Conservation (phyloP, 2,113 vertebrate genomes). For the Notechis scutatus region DNA sequence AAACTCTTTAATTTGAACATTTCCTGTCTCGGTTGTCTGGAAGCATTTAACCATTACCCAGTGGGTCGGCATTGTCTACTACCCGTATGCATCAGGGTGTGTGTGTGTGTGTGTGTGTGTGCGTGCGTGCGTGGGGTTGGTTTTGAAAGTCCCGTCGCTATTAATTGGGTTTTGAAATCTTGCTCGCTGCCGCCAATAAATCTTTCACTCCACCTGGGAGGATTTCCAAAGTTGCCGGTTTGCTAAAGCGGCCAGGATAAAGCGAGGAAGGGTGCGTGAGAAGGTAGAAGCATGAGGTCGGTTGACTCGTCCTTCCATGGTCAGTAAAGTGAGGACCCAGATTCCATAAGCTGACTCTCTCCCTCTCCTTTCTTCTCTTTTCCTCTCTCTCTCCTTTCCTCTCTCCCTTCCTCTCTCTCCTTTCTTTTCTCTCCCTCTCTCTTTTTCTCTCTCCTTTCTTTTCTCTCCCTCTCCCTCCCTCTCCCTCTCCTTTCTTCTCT, state of each 20-base stretch:
- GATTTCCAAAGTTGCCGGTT: not conserved
- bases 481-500: too few relatives aligned
- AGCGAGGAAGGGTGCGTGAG: not conserved
- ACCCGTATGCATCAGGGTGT: not conserved
- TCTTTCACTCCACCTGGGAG: not conserved
- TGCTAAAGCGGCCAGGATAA: not conserved
- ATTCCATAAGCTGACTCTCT: too few relatives aligned
- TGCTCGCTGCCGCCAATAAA: not conserved
- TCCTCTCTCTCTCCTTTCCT: too few relatives aligned
- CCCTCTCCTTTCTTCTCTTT: too few relatives aligned
- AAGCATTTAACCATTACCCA: not conserved
- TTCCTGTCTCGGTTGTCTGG: not conserved
- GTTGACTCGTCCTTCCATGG: too few relatives aligned
- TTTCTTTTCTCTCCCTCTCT: too few relatives aligned
- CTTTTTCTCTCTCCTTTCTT: too few relatives aligned
- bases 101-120: too few relatives aligned
- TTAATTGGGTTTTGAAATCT: not conserved
- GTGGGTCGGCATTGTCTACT: not conserved
- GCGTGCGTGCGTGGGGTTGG: not conserved
- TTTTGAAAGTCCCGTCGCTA: not conserved
- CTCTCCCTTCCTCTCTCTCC: rapidly evolving
- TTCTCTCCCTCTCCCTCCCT: too few relatives aligned
- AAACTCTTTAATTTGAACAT: not conserved
- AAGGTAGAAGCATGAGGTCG: not conserved
- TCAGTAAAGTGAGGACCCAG: too few relatives aligned